A percentile compares a stretch with the other conserved stretches of the same genome.
Evolutionary conservation across 2,888 invertebrate genomes (phyloP).

Genomic region (Cantharis rustica): DNA sequence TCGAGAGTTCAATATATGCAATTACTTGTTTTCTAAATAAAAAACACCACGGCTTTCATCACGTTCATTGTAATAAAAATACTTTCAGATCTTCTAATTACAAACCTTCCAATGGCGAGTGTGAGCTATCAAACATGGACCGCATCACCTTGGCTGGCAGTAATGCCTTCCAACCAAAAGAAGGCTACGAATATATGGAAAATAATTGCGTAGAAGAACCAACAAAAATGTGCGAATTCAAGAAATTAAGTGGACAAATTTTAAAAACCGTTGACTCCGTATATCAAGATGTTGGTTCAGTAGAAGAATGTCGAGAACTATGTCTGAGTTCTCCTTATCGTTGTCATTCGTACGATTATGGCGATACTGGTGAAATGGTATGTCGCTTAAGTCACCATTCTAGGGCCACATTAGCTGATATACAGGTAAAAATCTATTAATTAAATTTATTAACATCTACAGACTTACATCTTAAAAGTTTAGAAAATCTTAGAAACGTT

Average conservation of each 20-base stretch:
- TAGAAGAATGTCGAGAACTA: conserved; percentile 86
- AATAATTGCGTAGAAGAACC: conserved; percentile 94
- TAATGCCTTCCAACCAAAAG: conserved; percentile 65
- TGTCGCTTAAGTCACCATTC: conserved; percentile 92
- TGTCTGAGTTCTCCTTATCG: conserved; percentile 88
- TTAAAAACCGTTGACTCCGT: conserved; percentile 93
- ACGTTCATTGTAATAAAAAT: background rate
- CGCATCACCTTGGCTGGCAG: conserved; percentile 85
- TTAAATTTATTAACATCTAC: background rate
- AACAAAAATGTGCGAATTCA: conserved; percentile 93
- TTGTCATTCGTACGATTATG: conserved; percentile 93
- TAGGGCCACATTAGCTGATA: conserved; percentile 84
- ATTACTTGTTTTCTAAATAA: background rate
- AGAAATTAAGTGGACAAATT: conserved; percentile 83
- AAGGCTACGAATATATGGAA: conserved; percentile 80
- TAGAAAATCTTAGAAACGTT: background rate
- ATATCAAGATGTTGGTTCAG: conserved; percentile 84
- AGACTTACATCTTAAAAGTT: background rate
- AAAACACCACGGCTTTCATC: background rate
- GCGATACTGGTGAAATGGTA: conserved; percentile 91
- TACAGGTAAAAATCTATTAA: conserved; percentile 66
- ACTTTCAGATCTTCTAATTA: conserved; percentile 85
- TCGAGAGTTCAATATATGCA: background rate
- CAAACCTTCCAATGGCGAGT: conserved; percentile 82
- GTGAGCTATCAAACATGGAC: conserved; percentile 90